Evolutionary conservation across 2,113 vertebrate genomes (phyloP).

Genomic region (Heterotis niloticus): DNA sequence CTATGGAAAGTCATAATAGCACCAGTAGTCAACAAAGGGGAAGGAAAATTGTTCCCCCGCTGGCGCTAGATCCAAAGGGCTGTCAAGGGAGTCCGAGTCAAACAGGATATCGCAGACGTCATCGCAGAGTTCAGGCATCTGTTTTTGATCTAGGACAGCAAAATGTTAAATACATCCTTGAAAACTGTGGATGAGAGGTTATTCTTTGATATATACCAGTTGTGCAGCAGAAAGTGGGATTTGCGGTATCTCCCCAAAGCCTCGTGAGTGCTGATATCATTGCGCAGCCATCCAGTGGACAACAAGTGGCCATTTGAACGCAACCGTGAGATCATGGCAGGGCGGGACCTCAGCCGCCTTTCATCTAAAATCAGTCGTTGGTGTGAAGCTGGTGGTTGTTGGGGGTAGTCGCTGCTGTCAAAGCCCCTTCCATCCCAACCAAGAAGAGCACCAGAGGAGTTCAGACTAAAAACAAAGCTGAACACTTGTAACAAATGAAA

Average conservation of each 20-base stretch:
- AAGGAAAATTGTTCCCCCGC: neutral
- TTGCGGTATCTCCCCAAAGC: neutral
- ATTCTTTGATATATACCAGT: neutral
- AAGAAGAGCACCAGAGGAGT: neutral
- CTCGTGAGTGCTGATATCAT: constrained; percentile 11
- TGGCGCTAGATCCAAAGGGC: neutral
- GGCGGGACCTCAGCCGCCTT: constrained; percentile 25
- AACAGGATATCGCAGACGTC: constrained; percentile 8
- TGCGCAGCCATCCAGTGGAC: neutral
- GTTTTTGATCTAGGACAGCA: constrained; percentile 1
- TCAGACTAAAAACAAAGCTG: constrained; percentile 20
- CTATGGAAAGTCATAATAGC: constrained; percentile 24
- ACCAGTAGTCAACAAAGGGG: constrained; percentile 26
- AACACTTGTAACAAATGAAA: constrained; percentile 32
- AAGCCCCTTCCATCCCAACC: constrained; percentile 25
- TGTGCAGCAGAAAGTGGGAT: neutral
- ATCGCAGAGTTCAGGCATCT: neutral
- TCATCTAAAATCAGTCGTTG: constrained; percentile 33
- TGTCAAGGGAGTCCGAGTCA: neutral
- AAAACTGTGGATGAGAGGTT: constrained; percentile 2
- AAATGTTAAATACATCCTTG: constrained; percentile 7
- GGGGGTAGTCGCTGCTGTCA: neutral
- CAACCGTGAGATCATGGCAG: constrained; percentile 11
- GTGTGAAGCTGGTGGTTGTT: constrained; percentile 18
- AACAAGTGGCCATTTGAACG: neutral